Conservation (phyloP, 2,113 vertebrate genomes). For the Catharus bicknelli region DNA sequence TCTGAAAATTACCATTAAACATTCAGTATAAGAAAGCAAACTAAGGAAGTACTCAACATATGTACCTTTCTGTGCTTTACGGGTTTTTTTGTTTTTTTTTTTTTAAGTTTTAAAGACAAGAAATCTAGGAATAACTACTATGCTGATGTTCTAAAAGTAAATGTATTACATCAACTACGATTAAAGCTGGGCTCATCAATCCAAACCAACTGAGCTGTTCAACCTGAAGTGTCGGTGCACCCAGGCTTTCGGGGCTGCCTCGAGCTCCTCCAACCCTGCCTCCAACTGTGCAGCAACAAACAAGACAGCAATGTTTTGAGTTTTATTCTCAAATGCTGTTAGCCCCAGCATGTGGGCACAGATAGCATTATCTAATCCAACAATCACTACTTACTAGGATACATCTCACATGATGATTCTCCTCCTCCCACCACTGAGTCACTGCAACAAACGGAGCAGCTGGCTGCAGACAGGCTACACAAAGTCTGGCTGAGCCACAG, state of each 20-base stretch:
- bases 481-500: not conserved
- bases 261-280: not conserved
- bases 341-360: constrained; percentile 22
- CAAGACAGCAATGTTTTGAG: not conserved
- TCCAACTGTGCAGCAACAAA: not conserved
- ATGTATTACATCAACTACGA: not conserved
- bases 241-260: not conserved
- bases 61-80: not conserved
- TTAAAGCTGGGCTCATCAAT: not conserved
- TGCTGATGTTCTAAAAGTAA: not conserved
- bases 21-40: not conserved
- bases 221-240: fast-evolving
- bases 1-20: not conserved
- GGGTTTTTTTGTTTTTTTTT: not conserved
- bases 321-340: not conserved
- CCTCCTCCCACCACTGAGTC: constrained; percentile 52
- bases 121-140: not conserved
- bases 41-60: not conserved
- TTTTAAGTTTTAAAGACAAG: not conserved
- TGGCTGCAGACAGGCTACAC: constrained; percentile 26
- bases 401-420: constrained; percentile 37
- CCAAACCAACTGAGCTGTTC: not conserved
- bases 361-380: constrained; percentile 53
- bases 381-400: constrained; percentile 46
- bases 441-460: constrained; percentile 2